Evolutionary conservation across 2,888 invertebrate species (phyloP), one percentile per base, ranked within the genome.

Genomic region (Apomyelois bistriatella): DNA sequence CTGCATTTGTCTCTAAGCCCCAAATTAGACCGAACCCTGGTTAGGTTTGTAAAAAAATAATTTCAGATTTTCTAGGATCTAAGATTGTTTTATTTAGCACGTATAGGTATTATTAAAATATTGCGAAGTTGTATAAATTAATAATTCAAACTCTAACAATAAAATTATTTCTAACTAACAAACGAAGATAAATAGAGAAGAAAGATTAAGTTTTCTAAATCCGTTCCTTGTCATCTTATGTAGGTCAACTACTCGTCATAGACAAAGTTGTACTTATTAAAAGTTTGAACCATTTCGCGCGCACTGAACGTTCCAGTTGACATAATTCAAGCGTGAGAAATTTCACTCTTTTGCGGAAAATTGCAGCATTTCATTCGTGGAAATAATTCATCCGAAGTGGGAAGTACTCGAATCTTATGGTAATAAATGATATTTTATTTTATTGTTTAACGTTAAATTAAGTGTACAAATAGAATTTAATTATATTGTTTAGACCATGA

Each of bases 271-370:
- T 57, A 56, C 56, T 59, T 60, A 60, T 60, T 58, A 58, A 58
- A 60, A 58, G 56, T 60, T 60, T 60, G 58, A 58, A 60, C 55
- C 55, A 56, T 60, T 60, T 49, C 17, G 56, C 43, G 32, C 48
- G 55, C 55, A 53, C 55, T 51, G 53, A 58, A 55, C 48, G 36
- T 60, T 53, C 57, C 49, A 57, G 60, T 60, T 58, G 58, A 60
- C 60, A 57, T 60, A 58, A 58, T 58, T 60, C 53, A 55, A 60
- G 57, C 57, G 43, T 38, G 55, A 57, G 57, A 58, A 60, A 60
- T 60, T 56, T 53, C 50, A 58, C 58, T 60, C 57, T 58, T 55
- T 53, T 58, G 53, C 55, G 53, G 58, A 53, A 60, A 58, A 60
- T 54, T 57, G 51, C 55, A 58, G 57, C 60, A 55, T 60, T 60